Evolutionary conservation across 2,888 invertebrate species (phyloP), one percentile per base, ranked within the genome.

Genomic region (Conus canariensis): DNA sequence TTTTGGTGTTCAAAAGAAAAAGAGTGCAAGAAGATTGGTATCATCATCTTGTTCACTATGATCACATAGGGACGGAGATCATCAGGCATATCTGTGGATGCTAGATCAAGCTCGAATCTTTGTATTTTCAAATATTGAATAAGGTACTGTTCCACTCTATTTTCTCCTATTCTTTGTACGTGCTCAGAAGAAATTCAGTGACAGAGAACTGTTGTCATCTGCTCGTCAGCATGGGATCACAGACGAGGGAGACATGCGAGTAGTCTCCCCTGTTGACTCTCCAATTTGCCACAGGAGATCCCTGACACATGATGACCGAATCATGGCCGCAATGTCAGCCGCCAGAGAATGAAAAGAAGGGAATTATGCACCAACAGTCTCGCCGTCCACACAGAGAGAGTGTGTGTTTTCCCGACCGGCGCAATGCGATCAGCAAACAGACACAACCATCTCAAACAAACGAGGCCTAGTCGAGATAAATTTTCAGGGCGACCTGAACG

Each of bases 361-460:
- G 85, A 85, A 85, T 85, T 60, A 85, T n/a, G 60, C 85, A 85
- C 85, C 10, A 85, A 59, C 60, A 85, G 85, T 85, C 59, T 25
- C 59, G 45, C 59, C 25, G 25, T 22, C 70, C 22, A 14, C 85
- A 85, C 85, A 59, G 25, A 85, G 7, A 85, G 59, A 85, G 12
- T 67, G 64, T 86, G 86, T 67, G 86, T 86, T 9, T 67, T 64
- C 64, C 30, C 22, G 30, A 60, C 9, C 45, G 14, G 30, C 86
- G 67, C 64, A 86, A 86, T 86, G 25, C 67, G 14, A 60, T 86
- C 64, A 60, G 56, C 87, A 67, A 87, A 87, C 87, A 87, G 25
- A 58, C 58, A 87, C 45, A 45, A 45, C 45, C 45, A 45, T 45
- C 45, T 45, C 45, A 74, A 70, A 87, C 74, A 74, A 74, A 74